Conservation (phyloP, 2,797 vertebrate species). For the Cyclura pinguis region DNA sequence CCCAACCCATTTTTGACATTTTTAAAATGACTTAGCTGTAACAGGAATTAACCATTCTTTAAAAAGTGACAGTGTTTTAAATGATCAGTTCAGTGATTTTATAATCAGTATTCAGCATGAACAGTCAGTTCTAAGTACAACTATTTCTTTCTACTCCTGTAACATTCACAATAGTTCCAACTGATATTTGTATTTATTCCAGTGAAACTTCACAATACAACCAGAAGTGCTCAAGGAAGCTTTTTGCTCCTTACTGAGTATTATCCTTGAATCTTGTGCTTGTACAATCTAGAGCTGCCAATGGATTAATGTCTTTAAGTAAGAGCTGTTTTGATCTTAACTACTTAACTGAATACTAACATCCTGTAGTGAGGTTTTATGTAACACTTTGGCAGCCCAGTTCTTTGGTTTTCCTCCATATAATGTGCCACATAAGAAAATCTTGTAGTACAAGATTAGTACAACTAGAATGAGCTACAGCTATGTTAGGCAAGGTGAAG, state of each 20-base stretch:
- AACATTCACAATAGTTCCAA: neutral
- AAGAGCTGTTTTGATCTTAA: neutral
- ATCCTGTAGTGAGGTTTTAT: neutral
- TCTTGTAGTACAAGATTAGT: neutral
- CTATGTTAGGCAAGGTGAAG: neutral
- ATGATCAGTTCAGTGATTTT: neutral
- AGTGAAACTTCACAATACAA: neutral
- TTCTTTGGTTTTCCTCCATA: neutral
- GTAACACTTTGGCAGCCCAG: neutral
- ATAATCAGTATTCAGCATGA: neutral
- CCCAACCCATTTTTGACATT: neutral
- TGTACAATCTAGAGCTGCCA: constrained; percentile 3
- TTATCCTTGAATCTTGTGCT: constrained; percentile 14
- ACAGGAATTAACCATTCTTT: neutral
- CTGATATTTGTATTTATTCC: neutral
- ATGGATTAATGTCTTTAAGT: constrained; percentile 15
- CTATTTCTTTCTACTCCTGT: neutral
- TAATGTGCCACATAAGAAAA: neutral
- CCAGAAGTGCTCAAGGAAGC: neutral
- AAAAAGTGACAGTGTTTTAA: neutral
- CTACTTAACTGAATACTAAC: constrained; percentile 5
- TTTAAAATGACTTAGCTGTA: neutral
- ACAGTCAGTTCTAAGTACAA: neutral
- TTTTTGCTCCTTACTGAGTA: neutral
- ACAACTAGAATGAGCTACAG: neutral